Conservation (phyloP, 1,140 invertebrate genomes). For the Amphibalanus amphitrite region DNA sequence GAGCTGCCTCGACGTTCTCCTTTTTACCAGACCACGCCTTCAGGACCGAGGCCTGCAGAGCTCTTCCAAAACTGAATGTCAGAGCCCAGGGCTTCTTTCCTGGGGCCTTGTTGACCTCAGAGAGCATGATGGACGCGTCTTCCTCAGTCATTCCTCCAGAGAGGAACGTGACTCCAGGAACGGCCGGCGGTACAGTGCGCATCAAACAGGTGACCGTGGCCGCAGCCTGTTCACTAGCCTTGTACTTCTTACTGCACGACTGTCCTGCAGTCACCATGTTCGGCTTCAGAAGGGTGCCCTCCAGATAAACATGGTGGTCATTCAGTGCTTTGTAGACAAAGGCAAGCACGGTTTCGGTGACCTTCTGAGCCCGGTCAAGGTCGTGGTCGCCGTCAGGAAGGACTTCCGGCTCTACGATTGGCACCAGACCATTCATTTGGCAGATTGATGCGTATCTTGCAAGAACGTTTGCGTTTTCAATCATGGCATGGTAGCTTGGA, state of each 20-base stretch:
- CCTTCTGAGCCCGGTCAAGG: no score
- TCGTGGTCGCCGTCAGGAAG: no score
- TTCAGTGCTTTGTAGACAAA: slow-evolving; percentile 92
- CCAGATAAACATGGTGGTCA: slow-evolving; percentile 93
- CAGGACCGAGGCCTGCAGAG: slow-evolving; percentile 59
- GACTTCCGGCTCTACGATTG: no score
- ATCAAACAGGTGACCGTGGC: slow-evolving; percentile 82
- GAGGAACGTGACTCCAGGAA: slow-evolving; percentile 80
- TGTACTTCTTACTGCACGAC: slow-evolving; percentile 47
- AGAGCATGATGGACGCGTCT: slow-evolving; percentile 83
- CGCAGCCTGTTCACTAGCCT: slow-evolving; percentile 48
- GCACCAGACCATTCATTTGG: slow-evolving; percentile 87
- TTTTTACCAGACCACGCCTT: slow-evolving; percentile 80
- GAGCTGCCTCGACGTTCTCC: slow-evolving; percentile 62
- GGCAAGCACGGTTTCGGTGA: no score
- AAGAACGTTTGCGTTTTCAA: slow-evolving; percentile 88
- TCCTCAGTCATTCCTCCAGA: slow-evolving; percentile 95
- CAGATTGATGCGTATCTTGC: slow-evolving; percentile 93
- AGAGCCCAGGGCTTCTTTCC: slow-evolving; percentile 83
- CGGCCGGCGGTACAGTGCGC: slow-evolving; percentile 77
- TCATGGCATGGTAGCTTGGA: slow-evolving; percentile 71
- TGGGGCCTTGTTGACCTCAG: slow-evolving; percentile 73
- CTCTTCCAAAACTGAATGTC: slow-evolving; percentile 89
- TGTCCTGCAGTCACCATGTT: slow-evolving; percentile 83
- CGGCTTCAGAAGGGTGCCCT: slow-evolving; percentile 84